A percentile compares a stretch with the other conserved stretches of the same genome.
Conservation (phyloP, 2,888 invertebrate genomes). For the Drosophila aldrichi region DNA sequence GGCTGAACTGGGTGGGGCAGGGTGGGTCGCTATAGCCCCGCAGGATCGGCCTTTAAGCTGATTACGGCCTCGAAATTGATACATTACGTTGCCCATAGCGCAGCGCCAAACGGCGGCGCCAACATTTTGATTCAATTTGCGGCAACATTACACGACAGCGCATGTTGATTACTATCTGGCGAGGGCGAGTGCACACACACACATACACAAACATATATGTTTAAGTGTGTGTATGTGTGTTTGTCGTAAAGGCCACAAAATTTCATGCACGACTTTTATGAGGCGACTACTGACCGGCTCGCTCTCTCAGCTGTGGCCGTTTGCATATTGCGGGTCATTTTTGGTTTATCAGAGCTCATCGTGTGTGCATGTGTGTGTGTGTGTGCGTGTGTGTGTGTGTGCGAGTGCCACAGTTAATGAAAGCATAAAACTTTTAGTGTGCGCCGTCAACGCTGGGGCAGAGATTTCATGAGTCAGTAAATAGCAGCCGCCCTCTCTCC, state of each 20-base stretch:
- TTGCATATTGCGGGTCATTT: constrained; percentile 69
- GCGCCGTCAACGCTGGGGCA: constrained; percentile 53
- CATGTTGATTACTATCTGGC: constrained; percentile 73
- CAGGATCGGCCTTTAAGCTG: constrained; percentile 58
- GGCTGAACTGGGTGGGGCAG: background rate
- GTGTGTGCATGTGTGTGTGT: background rate
- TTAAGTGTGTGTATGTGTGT: background rate
- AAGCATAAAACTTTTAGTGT: constrained; percentile 78
- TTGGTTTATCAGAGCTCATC: constrained; percentile 55
- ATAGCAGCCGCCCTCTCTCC: constrained; percentile 19
- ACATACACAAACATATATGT: constrained; percentile 22
- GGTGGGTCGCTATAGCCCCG: background rate
- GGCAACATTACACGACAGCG: constrained; percentile 72
- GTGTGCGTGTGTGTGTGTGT: background rate
- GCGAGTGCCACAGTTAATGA: constrained; percentile 62
- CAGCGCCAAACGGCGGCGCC: constrained; percentile 29
- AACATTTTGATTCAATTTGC: constrained; percentile 74
- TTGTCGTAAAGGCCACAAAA: constrained; percentile 76
- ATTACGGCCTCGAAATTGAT: constrained; percentile 67
- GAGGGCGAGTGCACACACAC: constrained; percentile 42
- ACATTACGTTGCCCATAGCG: constrained; percentile 51
- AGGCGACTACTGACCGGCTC: constrained; percentile 33
- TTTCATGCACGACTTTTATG: constrained; percentile 68
- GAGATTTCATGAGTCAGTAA: constrained; percentile 55
- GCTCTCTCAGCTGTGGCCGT: constrained; percentile 33